These are phyloP conservation scores for Microchrysa polita DNA, from an alignment of 2,888 invertebrate genomes.

Conservation along the genomic window DNA sequence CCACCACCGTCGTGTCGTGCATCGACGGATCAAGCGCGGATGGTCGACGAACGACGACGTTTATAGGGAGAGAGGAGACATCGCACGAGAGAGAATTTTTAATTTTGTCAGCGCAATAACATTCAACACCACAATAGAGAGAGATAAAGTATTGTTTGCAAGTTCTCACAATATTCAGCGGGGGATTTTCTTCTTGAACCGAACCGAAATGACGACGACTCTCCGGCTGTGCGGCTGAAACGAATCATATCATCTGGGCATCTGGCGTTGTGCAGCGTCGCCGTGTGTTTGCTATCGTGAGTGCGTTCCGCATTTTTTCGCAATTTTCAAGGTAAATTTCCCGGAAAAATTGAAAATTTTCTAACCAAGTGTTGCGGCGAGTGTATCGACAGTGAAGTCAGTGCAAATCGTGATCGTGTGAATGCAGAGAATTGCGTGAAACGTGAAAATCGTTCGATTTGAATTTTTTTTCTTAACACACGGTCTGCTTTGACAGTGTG, in stretches of 20 bases:
- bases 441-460: conserved; percentile 23
- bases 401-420: conserved; percentile 24
- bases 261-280: conserved; percentile 65
- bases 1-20: conserved; percentile 61
- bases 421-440: neutral
- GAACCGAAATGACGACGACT: neutral
- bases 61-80: no score
- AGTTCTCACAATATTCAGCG: no score
- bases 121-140: no score
- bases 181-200: neutral
- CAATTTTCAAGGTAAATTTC: conserved; percentile 32
- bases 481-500: conserved; percentile 2
- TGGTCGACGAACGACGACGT: no score
- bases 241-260: no score
- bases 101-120: conserved; percentile 26
- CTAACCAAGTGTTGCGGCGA: no score
- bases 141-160: no score
- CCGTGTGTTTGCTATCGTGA: conserved; percentile 52
- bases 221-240: conserved; percentile 29
- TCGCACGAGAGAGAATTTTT: no score
- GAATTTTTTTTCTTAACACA: neutral
- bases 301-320: conserved; percentile 48
- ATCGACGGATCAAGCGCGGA: no score
- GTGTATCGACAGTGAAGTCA: conserved; percentile 44
- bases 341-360: conserved; percentile 9